Evolutionary conservation across 2,888 invertebrate species (phyloP).

Genomic region (Bhutanitis thaidina): DNA sequence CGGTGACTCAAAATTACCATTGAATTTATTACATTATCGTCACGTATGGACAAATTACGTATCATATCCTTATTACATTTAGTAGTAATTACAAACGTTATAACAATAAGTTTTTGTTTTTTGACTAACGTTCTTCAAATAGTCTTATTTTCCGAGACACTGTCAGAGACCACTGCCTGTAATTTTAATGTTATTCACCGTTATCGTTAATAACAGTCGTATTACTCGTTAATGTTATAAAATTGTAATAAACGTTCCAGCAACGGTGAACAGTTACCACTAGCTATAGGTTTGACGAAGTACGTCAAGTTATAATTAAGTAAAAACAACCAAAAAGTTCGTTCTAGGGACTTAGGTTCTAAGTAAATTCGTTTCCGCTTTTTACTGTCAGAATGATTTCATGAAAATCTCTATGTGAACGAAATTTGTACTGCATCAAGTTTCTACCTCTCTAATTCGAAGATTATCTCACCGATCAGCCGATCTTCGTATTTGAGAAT

Average conservation of each 20-base stretch:
- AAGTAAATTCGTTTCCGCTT: slow-evolving; percentile 49
- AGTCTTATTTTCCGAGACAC: slow-evolving; percentile 45
- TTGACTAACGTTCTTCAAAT: slow-evolving; percentile 21
- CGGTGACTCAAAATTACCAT: slow-evolving; percentile 10
- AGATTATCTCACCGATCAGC: background rate
- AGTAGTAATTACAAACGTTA: slow-evolving; percentile 28
- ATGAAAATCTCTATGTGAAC: background rate
- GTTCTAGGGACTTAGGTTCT: slow-evolving; percentile 78
- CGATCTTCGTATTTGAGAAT: background rate
- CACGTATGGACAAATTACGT: slow-evolving; percentile 24
- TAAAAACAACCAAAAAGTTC: slow-evolving; percentile 78
- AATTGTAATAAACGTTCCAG: slow-evolving; percentile 71
- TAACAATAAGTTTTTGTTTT: slow-evolving; percentile 6
- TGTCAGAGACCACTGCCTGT: slow-evolving; percentile 64
- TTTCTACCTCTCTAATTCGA: background rate
- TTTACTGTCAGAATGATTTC: slow-evolving; percentile 35
- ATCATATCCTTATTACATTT: slow-evolving; percentile 21
- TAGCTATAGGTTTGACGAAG: slow-evolving; percentile 58
- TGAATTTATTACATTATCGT: slow-evolving; percentile 19
- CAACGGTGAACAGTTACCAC: slow-evolving; percentile 80
- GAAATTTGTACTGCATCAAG: background rate
- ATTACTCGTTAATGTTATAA: slow-evolving; percentile 65
- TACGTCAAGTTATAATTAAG: slow-evolving; percentile 65
- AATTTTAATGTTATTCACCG: slow-evolving; percentile 55
- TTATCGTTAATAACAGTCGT: slow-evolving; percentile 58